Conservation (phyloP, 1,140 invertebrate species). For the Apis cerana region DNA sequence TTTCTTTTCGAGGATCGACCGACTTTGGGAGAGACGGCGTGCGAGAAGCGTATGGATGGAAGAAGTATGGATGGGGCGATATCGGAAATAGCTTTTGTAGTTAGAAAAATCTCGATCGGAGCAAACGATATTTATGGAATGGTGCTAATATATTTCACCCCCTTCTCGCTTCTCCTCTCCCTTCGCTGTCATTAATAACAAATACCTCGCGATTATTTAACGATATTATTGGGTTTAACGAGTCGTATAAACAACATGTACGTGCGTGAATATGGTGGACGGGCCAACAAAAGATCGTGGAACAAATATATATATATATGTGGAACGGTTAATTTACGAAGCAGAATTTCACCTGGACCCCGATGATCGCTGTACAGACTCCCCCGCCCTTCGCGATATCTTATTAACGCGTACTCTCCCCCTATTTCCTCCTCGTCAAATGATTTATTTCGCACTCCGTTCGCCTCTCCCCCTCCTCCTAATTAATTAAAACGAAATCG, state of each 20-base stretch:
- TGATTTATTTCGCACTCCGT: conserved; percentile 3
- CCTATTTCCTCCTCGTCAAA: background rate
- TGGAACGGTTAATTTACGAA: conserved; percentile 15
- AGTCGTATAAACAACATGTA: background rate
- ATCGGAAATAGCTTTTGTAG: background rate
- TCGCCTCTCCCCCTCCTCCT: background rate
- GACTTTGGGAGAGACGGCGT: conserved; percentile 1
- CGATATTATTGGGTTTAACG: conserved; percentile 13
- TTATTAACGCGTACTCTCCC: background rate
- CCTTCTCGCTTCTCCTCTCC: background rate
- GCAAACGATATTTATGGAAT: conserved; percentile 13
- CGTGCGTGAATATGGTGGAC: no score
- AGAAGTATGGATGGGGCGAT: background rate
- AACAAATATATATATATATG: background rate
- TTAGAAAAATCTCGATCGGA: background rate
- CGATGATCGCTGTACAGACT: background rate
- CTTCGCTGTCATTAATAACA: conserved; percentile 34
- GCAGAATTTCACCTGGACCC: background rate
- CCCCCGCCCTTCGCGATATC: background rate
- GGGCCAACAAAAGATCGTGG: background rate
- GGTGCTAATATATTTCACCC: conserved; percentile 26
- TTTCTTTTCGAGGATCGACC: background rate
- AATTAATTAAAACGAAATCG: conserved; percentile 43
- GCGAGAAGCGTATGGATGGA: background rate
- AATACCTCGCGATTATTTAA: conserved; percentile 41